phyloP scores from a whole-genome alignment of 2,113 vertebrate genomes.

The Nanorana parkeri region DNA sequence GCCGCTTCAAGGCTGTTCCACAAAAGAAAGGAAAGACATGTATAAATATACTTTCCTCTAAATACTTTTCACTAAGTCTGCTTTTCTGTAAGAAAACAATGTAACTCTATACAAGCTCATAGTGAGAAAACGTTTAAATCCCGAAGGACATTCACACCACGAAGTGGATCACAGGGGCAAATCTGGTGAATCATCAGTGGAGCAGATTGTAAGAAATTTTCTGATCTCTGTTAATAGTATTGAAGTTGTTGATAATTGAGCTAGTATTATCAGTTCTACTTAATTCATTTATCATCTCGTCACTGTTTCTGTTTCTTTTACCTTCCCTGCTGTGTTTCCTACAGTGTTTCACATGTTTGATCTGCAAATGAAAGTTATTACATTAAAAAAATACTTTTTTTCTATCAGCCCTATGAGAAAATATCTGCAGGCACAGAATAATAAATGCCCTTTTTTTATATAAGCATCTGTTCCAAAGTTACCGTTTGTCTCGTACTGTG shows the following conservation, averaged over 20 bases:
- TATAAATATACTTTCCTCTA: too few relatives aligned
- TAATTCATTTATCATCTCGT: neutral
- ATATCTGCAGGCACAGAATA: constrained; percentile 13
- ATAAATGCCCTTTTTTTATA: neutral
- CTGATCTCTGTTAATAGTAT: neutral
- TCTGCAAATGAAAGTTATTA: constrained; percentile 32
- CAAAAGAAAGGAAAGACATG: too few relatives aligned
- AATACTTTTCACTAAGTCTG: too few relatives aligned
- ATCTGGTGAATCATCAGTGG: too few relatives aligned
- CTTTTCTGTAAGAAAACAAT: too few relatives aligned
- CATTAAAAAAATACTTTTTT: constrained; percentile 35
- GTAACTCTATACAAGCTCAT: too few relatives aligned
- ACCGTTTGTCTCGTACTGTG: neutral
- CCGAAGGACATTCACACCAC: too few relatives aligned
- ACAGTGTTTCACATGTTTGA: constrained; percentile 7
- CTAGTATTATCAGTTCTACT: neutral
- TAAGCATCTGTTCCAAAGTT: constrained; percentile 17
- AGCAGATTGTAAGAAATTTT: too few relatives aligned
- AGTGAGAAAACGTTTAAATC: too few relatives aligned
- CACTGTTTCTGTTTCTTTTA: constrained; percentile 12
- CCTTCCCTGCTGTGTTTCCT: constrained; percentile 20
- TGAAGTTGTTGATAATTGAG: constrained; percentile 7
- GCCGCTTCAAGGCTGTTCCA: too few relatives aligned
- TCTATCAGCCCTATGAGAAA: constrained; percentile 27
- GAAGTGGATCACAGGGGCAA: too few relatives aligned